These are phyloP conservation scores for Tridacna crocea DNA, from an alignment of 2,888 invertebrate genomes.

Conservation along the genomic window DNA sequence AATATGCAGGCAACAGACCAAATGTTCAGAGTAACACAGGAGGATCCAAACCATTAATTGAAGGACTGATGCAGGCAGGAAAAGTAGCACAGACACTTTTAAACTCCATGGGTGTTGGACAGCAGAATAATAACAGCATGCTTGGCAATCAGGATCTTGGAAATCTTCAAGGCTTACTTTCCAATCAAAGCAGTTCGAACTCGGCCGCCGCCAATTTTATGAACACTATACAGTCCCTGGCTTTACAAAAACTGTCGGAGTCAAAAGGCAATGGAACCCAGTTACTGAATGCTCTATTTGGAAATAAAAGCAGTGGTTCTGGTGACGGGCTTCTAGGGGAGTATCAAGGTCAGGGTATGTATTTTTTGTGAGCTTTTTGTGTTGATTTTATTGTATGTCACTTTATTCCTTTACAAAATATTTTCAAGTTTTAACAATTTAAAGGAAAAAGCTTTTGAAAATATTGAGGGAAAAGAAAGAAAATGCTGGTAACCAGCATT, in stretches of 20 bases:
- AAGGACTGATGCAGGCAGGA: slow-evolving; percentile 52
- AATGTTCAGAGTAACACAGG: slow-evolving; percentile 1
- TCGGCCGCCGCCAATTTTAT: slow-evolving; percentile 60
- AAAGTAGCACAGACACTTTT: slow-evolving; percentile 52
- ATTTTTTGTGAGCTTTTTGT: background rate
- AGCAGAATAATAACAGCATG: slow-evolving; percentile 23
- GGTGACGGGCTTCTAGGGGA: slow-evolving; percentile 52
- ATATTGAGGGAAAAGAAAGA: background rate
- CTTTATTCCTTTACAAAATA: too few relatives aligned
- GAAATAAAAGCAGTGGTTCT: slow-evolving; percentile 26
- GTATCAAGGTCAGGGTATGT: slow-evolving; percentile 44
- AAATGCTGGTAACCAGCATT: background rate
- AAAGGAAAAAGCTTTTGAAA: background rate
- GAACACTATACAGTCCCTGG: slow-evolving; percentile 60
- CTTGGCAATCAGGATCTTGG: slow-evolving; percentile 6
- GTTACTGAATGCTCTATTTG: slow-evolving; percentile 51
- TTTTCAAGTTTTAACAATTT: background rate
- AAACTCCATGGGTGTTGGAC: slow-evolving; percentile 45
- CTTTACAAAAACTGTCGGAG: slow-evolving; percentile 54
- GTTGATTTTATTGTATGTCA: too few relatives aligned
- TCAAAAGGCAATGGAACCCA: slow-evolving; percentile 6
- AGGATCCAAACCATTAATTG: slow-evolving; percentile 54
- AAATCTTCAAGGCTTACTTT: background rate
- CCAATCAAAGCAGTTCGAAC: background rate
- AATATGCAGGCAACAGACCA: slow-evolving; percentile 48